These are phyloP conservation scores for Atopsyche davidsoni DNA, from an alignment of 1,140 invertebrate genomes.

Conservation along the genomic window DNA sequence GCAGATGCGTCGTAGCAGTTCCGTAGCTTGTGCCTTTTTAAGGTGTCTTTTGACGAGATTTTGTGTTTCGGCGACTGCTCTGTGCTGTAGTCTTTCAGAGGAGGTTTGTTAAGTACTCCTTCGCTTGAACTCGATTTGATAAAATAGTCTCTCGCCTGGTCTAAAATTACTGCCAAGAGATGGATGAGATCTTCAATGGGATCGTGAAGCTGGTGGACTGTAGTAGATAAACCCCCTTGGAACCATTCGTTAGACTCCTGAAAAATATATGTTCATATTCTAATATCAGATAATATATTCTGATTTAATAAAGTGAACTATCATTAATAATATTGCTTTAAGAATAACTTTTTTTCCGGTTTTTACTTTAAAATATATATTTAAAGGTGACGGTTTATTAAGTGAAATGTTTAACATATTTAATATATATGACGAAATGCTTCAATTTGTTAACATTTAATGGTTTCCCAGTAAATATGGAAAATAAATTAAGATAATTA, in stretches of 20 bases:
- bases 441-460: no score
- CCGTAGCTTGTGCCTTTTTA: slow-evolving; percentile 42
- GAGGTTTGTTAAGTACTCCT: slow-evolving; percentile 19
- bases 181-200: slow-evolving; percentile 56
- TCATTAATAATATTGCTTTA: no score
- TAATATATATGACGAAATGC: no score
- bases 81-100: slow-evolving; percentile 8
- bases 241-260: slow-evolving; percentile 45
- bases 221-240: slow-evolving; percentile 41
- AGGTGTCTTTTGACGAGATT: slow-evolving; percentile 21
- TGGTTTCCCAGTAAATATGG: no score
- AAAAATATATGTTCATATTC: slow-evolving; percentile 8
- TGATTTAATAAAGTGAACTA: no score
- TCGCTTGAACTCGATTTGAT: slow-evolving; percentile 22
- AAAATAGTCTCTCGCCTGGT: slow-evolving; percentile 55
- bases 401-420: no score
- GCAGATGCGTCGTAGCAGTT: slow-evolving; percentile 53
- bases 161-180: slow-evolving; percentile 53
- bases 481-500: no score
- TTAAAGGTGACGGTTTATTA: no score
- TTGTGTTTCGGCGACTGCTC: neutral
- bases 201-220: slow-evolving; percentile 38
- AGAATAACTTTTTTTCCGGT: no score
- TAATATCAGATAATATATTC: no score
- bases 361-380: no score